Conservation (phyloP, 2,797 vertebrate species). For the Pristis pectinata region DNA sequence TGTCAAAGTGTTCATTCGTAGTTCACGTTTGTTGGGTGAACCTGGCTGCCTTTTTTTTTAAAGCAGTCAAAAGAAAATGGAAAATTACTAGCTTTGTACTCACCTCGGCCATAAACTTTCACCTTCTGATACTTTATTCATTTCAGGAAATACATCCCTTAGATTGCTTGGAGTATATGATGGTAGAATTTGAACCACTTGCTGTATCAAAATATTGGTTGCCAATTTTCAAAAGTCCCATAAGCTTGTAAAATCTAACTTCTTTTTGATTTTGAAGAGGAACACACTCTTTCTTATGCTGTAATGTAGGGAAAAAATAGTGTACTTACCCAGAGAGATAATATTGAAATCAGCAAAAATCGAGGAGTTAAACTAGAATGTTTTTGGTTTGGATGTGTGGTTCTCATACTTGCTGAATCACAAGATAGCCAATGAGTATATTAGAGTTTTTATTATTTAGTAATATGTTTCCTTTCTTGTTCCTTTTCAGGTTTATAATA, state of each 20-base stretch:
- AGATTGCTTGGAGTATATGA: background rate
- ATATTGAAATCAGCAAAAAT: background rate
- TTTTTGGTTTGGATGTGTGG: background rate
- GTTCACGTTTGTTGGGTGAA: slow-evolving; percentile 28
- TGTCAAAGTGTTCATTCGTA: slow-evolving; percentile 34
- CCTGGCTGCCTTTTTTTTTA: slow-evolving; percentile 2
- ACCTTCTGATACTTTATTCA: slow-evolving; percentile 32
- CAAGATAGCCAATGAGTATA: background rate
- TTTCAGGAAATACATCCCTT: slow-evolving; percentile 17
- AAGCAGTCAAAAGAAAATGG: slow-evolving; percentile 34
- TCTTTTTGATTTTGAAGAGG: background rate
- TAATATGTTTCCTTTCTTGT: background rate
- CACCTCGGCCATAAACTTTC: slow-evolving; percentile 18
- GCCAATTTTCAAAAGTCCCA: background rate
- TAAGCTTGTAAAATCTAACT: background rate
- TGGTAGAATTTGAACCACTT: background rate
- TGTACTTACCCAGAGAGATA: background rate
- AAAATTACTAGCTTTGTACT: slow-evolving; percentile 29
- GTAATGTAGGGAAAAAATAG: too few species aligned
- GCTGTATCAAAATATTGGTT: slow-evolving; percentile 24
- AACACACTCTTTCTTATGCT: background rate
- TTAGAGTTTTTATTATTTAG: background rate
- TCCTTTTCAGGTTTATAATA: background rate
- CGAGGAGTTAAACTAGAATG: background rate
- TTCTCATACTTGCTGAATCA: background rate